phyloP scores from a whole-genome alignment of 2,888 invertebrate species.

The Nemurella pictetii region DNA sequence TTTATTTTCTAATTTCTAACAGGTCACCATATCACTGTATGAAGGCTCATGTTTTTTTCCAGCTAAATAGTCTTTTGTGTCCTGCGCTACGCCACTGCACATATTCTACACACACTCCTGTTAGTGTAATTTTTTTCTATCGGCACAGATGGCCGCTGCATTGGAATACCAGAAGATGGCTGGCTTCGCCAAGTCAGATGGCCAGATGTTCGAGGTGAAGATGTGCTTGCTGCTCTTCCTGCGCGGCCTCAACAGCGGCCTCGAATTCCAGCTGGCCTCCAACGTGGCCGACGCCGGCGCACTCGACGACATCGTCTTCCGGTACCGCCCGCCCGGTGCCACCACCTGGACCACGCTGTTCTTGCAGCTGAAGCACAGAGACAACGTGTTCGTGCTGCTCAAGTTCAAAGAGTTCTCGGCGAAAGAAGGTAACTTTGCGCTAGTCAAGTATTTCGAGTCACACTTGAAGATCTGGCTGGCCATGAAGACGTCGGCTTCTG shows the following conservation, averaged over 20 bases:
- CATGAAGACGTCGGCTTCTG: no score
- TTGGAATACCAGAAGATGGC: not conserved
- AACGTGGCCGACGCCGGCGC: not conserved
- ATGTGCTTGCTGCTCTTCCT: not conserved
- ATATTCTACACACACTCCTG: no score
- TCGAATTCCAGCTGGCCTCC: not conserved
- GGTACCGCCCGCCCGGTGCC: not conserved
- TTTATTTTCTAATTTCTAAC: no score
- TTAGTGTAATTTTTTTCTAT: no score
- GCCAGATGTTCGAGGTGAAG: not conserved
- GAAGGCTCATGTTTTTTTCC: no score
- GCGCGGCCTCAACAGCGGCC: not conserved
- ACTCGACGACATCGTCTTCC: not conserved
- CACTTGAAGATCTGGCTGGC: not conserved
- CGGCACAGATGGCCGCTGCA: not conserved
- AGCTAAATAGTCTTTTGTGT: no score
- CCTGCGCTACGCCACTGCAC: no score
- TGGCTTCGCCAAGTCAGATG: not conserved
- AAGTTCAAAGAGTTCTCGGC: not conserved
- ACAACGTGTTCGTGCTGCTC: no score
- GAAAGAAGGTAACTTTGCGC: not conserved
- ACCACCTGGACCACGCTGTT: not conserved
- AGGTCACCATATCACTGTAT: no score
- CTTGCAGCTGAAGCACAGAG: not conserved
- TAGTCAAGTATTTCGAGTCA: not conserved